Evolutionary conservation across 2,888 invertebrate species (phyloP).

Genomic region (Griposia aprilina): DNA sequence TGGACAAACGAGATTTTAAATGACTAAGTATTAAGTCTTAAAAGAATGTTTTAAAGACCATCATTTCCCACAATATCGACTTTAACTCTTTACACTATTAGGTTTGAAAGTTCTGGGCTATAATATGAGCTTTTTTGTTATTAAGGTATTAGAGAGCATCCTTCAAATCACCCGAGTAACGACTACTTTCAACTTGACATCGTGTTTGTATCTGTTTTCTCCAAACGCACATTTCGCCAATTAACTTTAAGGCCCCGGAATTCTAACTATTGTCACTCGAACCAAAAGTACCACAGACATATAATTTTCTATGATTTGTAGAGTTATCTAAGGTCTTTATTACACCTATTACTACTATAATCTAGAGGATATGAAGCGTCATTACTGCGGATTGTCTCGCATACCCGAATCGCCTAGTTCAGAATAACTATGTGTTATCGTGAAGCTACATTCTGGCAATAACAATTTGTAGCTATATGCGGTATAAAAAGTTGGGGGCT

Average conservation of each 20-base stretch:
- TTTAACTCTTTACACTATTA: no score
- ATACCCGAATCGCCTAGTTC: conserved; percentile 46
- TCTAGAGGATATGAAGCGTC: conserved; percentile 46
- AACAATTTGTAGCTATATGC: conserved; percentile 69
- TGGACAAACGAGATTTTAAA: neutral
- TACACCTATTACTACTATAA: conserved; percentile 41
- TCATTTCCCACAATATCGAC: neutral
- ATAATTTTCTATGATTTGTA: conserved; percentile 36
- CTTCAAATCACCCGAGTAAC: neutral
- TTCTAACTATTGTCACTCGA: neutral
- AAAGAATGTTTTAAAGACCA: neutral
- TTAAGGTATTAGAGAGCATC: neutral
- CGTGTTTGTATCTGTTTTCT: neutral
- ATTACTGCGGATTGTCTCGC: conserved; percentile 60
- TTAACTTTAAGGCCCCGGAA: neutral
- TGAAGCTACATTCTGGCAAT: conserved; percentile 66
- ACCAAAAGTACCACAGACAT: conserved; percentile 16
- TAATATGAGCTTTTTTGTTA: neutral
- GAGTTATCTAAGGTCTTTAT: conserved; percentile 26
- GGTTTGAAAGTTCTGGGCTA: no score
- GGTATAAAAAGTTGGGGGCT: conserved; percentile 67
- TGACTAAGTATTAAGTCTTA: neutral
- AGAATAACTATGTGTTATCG: conserved; percentile 67
- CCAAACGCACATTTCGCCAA: neutral
- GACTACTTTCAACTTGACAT: neutral